Percentiles rank a stretch among this genome's conserved stretches.
Conservation (phyloP, 1,140 invertebrate species). For the Maniola jurtina region DNA sequence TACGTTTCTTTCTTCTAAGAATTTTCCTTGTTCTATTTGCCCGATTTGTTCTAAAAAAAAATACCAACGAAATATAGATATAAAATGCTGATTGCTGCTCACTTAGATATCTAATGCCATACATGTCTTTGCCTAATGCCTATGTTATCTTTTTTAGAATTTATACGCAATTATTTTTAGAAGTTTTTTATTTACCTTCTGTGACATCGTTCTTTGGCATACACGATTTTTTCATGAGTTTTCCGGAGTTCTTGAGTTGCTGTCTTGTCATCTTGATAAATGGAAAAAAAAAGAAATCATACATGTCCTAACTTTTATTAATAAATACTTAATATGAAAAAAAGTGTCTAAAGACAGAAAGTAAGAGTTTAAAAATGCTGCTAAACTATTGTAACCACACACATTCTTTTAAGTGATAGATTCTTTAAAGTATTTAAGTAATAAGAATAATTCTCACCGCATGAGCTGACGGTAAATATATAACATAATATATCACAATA, state of each 20-base stretch:
- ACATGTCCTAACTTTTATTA: too few species aligned
- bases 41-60: constrained; percentile 57
- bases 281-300: background rate
- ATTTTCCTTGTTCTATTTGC: constrained; percentile 63
- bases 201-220: constrained; percentile 70
- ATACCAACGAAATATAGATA: background rate
- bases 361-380: background rate
- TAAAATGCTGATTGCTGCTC: too few species aligned
- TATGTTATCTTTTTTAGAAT: too few species aligned
- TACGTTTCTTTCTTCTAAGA: constrained; percentile 60
- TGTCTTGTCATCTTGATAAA: constrained; percentile 63
- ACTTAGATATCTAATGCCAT: too few species aligned
- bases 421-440: background rate
- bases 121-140: too few species aligned
- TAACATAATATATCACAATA: background rate
- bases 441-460: background rate
- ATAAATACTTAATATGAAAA: too few species aligned
- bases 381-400: too few species aligned
- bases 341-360: too few species aligned
- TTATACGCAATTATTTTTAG: background rate
- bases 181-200: constrained; percentile 43
- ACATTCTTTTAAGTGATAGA: too few species aligned
- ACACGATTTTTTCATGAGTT: constrained; percentile 67
- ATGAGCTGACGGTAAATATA: background rate
- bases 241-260: constrained; percentile 68